phyloP scores from a whole-genome alignment of 2,888 invertebrate species.

The Trachelus iudaicus region DNA sequence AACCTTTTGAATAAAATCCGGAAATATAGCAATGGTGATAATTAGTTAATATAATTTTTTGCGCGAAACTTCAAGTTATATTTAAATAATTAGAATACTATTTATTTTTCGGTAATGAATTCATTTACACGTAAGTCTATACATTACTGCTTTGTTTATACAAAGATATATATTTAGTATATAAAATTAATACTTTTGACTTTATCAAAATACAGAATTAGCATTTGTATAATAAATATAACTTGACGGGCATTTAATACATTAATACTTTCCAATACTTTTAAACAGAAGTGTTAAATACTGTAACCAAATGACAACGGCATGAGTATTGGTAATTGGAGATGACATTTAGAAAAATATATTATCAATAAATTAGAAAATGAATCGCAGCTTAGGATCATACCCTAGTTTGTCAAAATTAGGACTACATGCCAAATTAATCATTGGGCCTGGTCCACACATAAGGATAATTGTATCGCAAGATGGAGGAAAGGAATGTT shows the following conservation, averaged over 20 bases:
- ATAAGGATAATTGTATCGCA: slow-evolving; percentile 84
- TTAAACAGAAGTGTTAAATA: neutral
- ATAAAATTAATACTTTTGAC: no score
- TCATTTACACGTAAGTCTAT: neutral
- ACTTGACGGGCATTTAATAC: neutral
- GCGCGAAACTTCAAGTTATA: neutral
- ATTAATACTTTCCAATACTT: neutral
- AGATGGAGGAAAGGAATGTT: slow-evolving; percentile 81
- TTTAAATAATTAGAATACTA: neutral
- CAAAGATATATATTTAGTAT: no score
- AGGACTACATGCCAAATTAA: slow-evolving; percentile 90
- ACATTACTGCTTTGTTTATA: no score
- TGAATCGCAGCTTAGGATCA: neutral
- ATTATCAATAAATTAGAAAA: neutral
- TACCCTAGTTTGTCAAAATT: slow-evolving; percentile 85
- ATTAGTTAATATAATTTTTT: neutral
- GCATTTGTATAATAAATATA: no score
- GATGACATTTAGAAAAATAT: no score
- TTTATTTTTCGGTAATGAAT: neutral
- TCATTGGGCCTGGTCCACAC: slow-evolving; percentile 96
- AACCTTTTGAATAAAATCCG: neutral
- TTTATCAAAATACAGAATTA: no score
- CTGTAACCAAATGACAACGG: neutral
- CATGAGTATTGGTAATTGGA: neutral
- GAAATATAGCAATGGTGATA: neutral